Evolutionary conservation across 2,888 invertebrate species (phyloP), one percentile per base, ranked within the genome.

Genomic region (Parnassius glacialis): DNA sequence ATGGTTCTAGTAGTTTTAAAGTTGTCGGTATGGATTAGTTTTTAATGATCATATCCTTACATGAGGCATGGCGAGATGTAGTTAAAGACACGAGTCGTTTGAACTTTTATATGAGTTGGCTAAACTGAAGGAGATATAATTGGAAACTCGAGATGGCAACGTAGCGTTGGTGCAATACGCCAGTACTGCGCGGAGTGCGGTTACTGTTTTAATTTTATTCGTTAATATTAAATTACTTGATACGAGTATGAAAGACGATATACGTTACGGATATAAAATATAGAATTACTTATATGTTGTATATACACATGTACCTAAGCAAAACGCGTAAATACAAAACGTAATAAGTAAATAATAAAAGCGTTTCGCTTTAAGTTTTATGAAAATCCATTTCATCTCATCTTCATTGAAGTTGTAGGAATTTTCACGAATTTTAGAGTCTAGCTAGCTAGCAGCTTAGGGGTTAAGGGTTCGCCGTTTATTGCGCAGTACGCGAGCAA

Each of bases 31-130:
- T 67, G 68, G 71, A 73, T 73, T 72, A 74, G 71, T 72, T 73
- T 70, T 57, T 68, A 75, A 75, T 73, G 73, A 73, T 73, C 68
- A 71, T 71, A 71, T 68, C 69, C 67, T 65, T 68, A 69, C 67
- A 71, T 70, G 76, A 73, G 69, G 70, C 67, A 72, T 73, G 68
- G 69, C 66, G 65, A 64, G 71, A 74, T 74, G 72, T 71, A 74
- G 73, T 73, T 74, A 75, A 81, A 80, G 83, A 81, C 81, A 82
- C 78, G 76, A 76, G 81, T 73, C 78, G 79, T 81, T 78, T 75
- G 74, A 90, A 90, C 82, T 90, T 90, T 90, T 89, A 88, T 88
- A 85, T 81, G 85, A 89, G 84, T 87, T 88, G 77, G 81, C 80
- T 83, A 78, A 86, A 85, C 81, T 84, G 73, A 78, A 82, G 80